Evolutionary conservation across 2,113 vertebrate genomes (phyloP).

Genomic region (Nothoprocta pentlandii): DNA sequence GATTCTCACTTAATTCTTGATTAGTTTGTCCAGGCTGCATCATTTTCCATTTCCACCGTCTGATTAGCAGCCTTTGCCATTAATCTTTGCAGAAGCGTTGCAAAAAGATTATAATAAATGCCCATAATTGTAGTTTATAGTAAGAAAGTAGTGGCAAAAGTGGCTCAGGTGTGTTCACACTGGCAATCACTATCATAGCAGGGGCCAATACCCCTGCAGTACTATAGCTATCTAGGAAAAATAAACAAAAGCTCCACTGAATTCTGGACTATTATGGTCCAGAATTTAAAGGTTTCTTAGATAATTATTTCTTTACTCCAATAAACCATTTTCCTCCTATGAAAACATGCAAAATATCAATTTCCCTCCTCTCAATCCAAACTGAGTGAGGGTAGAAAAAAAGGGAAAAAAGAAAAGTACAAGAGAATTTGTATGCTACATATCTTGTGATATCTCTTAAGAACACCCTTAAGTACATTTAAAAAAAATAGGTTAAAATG

Average conservation of each 20-base stretch:
- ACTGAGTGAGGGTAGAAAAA: not conserved
- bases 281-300: not conserved
- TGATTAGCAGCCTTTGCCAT: not conserved
- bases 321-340: not conserved
- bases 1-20: not conserved
- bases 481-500: not conserved
- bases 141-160: not conserved
- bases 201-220: not conserved
- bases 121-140: not conserved
- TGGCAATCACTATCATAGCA: fast-evolving
- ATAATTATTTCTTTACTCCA: not conserved
- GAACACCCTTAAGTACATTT: not conserved
- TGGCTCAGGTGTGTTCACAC: fast-evolving
- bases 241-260: not conserved
- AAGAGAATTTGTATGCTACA: not conserved
- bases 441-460: not conserved
- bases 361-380: not conserved
- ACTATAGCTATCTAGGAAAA: not conserved
- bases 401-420: not conserved
- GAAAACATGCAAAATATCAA: not conserved
- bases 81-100: not conserved
- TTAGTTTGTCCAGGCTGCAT: not conserved
- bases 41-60: not conserved
- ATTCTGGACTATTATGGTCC: not conserved
- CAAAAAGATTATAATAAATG: fast-evolving